Base-by-base conservation (phyloP, 2,888 invertebrate genomes). In the Pardosa pseudoannulata region DNA sequence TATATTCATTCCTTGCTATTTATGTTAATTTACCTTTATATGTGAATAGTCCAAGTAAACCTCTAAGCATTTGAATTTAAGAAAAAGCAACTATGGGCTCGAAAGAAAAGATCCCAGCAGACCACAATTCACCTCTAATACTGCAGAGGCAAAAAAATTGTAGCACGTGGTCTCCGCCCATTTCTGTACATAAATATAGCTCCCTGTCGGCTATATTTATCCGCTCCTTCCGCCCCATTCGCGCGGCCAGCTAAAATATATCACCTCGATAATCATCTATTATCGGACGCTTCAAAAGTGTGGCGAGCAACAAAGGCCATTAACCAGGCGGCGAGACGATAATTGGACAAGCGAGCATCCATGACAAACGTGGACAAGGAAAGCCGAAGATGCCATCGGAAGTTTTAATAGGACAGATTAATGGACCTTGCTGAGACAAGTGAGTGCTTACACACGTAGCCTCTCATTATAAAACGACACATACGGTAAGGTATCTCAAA, bases 201-300 rank as follows among this genome's bases (percentile, higher is more conserved):
- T 5, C 23, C 56, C 23, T 56, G 3, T 3, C 56, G 1, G 23
- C 19, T 56, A 56, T 56, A 23, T 56, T 56, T 56, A 23, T 19
- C 23, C 19, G 19, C 23, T 56, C 56, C 56, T 56, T 56, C 56
- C 56, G 56, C 23, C 16, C 16, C 41, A 46, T 46, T 46, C 41
- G 16, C 41, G 16, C 41, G 41, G 41, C 41, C 23, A 56, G n/a
- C 23, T 56, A 56, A 56, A 56, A 46, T 56, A 56, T 56, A 56
- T 23, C 56, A 56, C 56, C 56, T 5, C 3, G 19, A 56, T 56
- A 56, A 56, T 23, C 56, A 56, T 56, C 56, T 56, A 56, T 56
- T 56, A 56, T 23, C 56, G 56, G 56, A 7, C 23, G 9, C 2
- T n/a, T 23, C 5, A 23, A 56, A 56, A 23, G 23, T 56, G 16